Evolutionary conservation across 2,888 invertebrate genomes (phyloP), one percentile per base, ranked within the genome.

Genomic region (Aporophyla nigra): DNA sequence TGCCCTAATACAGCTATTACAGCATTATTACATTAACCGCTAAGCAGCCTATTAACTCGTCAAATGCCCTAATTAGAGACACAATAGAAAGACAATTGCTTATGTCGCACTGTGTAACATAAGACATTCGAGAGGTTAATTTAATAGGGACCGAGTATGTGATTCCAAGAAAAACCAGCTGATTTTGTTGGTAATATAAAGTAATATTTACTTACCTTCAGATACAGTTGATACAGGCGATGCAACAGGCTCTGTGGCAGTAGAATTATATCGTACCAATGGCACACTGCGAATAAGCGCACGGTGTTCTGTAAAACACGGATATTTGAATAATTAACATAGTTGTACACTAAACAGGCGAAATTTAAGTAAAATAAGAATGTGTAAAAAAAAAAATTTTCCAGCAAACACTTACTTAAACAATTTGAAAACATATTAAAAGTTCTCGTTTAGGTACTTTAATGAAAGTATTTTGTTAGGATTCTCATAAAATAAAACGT

Each of bases 241-340:
- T 58, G 85, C 58, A 54, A 86, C 89, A 68, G 90, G 72, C 82
- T 93, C 92, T 63, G 90, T 75, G 71, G 90, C 92, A 66, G 94
- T 91, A 27, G 95, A 93, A 82, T 92, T 92, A 73, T 86, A 87
- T 78, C 93, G 89, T 53, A 89, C 46, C 53, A 88, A 46, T 56
- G 81, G 78, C 61, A 89, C 51, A 53, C 88, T 82, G 77, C 87
- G 86, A 74, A 85, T 86, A 6, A 90, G 59, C 33, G 82, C 74
- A 53, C 83, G 82, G 72, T 83, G 78, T 79, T 74, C 91, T 91
- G 80, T 86, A 89, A 82, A 78, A 53, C n/a, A 77, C 0, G 21
- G 10, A 27, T 40, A n/a, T 33, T 49, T n/a, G 40, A 40, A 53
- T 5, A 16, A 24, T 12, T 33, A 2, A 9, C 33, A 58, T 1